A percentile compares a stretch with the other conserved stretches of the same genome.
Conservation (phyloP, 2,797 vertebrate species). For the Glyptemys insculpta region DNA sequence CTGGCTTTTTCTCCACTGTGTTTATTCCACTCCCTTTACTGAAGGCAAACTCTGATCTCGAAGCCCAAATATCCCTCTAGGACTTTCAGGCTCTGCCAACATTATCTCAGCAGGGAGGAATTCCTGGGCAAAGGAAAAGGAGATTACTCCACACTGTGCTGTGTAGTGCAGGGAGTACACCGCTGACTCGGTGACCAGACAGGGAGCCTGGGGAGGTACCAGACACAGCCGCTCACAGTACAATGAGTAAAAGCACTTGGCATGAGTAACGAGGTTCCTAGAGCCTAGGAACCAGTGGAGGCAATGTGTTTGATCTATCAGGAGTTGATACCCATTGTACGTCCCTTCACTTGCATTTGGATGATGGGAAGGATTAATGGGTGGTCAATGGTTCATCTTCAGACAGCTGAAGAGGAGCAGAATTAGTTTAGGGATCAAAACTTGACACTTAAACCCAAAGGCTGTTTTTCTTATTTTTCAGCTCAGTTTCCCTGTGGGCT, state of each 20-base stretch:
- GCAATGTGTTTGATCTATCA: neutral
- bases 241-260: neutral
- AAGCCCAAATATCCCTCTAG: neutral
- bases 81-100: neutral
- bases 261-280: neutral
- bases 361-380: too few species aligned
- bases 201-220: neutral
- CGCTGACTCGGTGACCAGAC: neutral
- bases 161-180: neutral
- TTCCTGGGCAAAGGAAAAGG: neutral
- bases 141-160: neutral
- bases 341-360: neutral
- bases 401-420: neutral
- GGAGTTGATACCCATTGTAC: neutral
- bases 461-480: constrained; percentile 24
- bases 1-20: neutral
- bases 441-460: fast-evolving
- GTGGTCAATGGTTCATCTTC: neutral
- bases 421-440: neutral
- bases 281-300: neutral
- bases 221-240: neutral
- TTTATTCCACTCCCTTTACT: neutral
- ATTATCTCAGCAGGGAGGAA: fast-evolving
- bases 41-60: neutral
- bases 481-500: constrained; percentile 61